Evolutionary conservation across 2,797 vertebrate genomes (phyloP).

Genomic region (Rhabdophis nuchalis): DNA sequence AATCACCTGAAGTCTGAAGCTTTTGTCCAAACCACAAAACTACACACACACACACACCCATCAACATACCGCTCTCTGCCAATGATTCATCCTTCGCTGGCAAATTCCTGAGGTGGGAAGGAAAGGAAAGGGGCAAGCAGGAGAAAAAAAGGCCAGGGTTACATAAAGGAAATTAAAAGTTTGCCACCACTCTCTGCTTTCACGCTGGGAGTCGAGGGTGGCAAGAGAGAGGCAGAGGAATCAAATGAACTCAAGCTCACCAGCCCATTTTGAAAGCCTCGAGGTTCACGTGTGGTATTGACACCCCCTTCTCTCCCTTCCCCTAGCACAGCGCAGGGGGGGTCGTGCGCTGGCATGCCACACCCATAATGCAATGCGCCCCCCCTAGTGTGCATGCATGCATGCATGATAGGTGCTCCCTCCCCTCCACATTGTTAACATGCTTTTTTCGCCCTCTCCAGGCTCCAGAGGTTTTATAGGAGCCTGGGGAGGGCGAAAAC

Average conservation of each 20-base stretch:
- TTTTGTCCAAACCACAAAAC: slow-evolving; percentile 19
- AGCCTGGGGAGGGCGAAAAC: too few relatives aligned
- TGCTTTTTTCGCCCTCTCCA: too few relatives aligned
- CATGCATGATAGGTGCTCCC: too few relatives aligned
- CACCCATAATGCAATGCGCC: too few relatives aligned
- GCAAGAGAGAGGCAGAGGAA: slow-evolving; percentile 12
- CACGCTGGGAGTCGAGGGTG: slow-evolving; percentile 23
- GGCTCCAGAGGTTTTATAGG: too few relatives aligned
- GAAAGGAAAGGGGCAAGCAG: slow-evolving; percentile 36
- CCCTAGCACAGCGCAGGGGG: too few relatives aligned
- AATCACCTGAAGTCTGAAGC: not conserved
- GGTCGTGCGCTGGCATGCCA: too few relatives aligned
- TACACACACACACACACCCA: slow-evolving; percentile 2
- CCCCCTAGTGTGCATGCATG: too few relatives aligned
- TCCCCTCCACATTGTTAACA: too few relatives aligned
- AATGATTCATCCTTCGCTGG: slow-evolving; percentile 53
- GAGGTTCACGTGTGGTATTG: too few relatives aligned
- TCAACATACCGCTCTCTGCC: slow-evolving; percentile 29
- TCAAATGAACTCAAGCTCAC: not conserved
- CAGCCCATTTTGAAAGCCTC: slow-evolving; percentile 11
- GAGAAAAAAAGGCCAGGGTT: slow-evolving; percentile 42
- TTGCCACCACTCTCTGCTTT: slow-evolving; percentile 47
- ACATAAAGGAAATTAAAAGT: slow-evolving; percentile 52
- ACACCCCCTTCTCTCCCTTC: too few relatives aligned
- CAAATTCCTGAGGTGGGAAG: slow-evolving; percentile 10